Conservation (phyloP, 2,113 vertebrate species). For the Phodopus roborovskii region DNA sequence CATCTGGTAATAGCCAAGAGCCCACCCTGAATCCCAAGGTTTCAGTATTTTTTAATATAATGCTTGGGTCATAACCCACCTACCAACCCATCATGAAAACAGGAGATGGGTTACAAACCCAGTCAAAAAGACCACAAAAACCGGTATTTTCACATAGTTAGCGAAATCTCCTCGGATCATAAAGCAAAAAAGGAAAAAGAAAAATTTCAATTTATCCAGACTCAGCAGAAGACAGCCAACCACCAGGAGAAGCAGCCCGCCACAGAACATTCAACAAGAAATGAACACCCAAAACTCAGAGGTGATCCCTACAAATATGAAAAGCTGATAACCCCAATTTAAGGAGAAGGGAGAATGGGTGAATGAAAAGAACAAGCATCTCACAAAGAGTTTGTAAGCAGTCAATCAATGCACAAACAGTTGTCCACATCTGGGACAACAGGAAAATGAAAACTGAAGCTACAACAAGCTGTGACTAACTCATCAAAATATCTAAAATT, state of each 20-base stretch:
- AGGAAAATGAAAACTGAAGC: not conserved
- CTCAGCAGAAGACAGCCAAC: not conserved
- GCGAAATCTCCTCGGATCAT: not conserved
- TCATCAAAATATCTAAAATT: not conserved
- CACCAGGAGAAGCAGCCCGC: not conserved
- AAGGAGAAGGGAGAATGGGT: not conserved
- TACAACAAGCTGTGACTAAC: fast-evolving
- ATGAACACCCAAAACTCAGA: not conserved
- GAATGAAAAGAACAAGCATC: not conserved
- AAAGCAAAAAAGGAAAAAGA: not conserved
- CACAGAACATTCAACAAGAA: not conserved
- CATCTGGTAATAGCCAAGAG: not conserved
- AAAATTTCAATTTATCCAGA: not conserved
- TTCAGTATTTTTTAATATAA: not conserved
- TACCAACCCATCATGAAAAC: not conserved
- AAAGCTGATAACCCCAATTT: not conserved
- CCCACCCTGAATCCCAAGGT: not conserved
- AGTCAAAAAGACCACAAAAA: not conserved
- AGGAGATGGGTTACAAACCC: not conserved
- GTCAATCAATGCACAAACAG: fast-evolving
- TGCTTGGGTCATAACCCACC: not conserved
- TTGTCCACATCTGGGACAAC: fast-evolving
- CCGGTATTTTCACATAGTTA: not conserved
- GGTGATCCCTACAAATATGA: not conserved
- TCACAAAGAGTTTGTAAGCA: not conserved